These are phyloP conservation scores for Brotogeris chrysoptera DNA, from an alignment of 2,797 vertebrate genomes.

Conservation along the genomic window DNA sequence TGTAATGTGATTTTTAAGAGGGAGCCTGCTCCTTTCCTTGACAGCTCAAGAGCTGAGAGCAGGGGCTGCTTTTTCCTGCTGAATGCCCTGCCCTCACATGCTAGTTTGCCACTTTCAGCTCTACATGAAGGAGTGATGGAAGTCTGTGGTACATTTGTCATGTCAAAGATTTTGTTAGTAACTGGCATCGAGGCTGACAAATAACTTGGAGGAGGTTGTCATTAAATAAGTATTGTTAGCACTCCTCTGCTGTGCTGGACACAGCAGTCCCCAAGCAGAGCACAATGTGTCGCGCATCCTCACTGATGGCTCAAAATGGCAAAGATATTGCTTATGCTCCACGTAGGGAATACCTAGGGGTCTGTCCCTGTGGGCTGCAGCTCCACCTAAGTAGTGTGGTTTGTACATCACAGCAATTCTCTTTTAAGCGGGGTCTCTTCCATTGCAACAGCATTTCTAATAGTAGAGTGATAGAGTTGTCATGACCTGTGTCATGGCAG, in stretches of 20 bases:
- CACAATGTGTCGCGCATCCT: background rate
- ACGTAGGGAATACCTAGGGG: too few species aligned
- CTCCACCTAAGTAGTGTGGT: background rate
- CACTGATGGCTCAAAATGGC: background rate
- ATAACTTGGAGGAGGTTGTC: background rate
- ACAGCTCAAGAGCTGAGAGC: background rate
- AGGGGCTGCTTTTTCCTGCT: background rate
- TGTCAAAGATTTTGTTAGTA: background rate
- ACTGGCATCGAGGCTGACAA: conserved; percentile 3
- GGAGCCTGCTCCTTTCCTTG: background rate
- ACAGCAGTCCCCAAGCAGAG: background rate
- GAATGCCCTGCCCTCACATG: fast-evolving
- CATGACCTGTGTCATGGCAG: background rate
- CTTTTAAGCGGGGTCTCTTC: background rate
- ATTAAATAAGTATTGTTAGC: background rate
- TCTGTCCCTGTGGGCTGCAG: background rate
- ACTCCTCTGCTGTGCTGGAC: background rate
- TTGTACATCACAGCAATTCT: background rate
- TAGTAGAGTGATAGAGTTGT: background rate
- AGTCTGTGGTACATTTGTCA: background rate
- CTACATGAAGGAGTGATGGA: background rate
- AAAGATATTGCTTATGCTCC: background rate
- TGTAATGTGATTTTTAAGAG: background rate
- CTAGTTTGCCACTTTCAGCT: background rate
- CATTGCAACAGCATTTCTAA: background rate